Evolutionary conservation across 1,140 invertebrate genomes (phyloP), one percentile per base, ranked within the genome.

Genomic region (Anastatus disparis): DNA sequence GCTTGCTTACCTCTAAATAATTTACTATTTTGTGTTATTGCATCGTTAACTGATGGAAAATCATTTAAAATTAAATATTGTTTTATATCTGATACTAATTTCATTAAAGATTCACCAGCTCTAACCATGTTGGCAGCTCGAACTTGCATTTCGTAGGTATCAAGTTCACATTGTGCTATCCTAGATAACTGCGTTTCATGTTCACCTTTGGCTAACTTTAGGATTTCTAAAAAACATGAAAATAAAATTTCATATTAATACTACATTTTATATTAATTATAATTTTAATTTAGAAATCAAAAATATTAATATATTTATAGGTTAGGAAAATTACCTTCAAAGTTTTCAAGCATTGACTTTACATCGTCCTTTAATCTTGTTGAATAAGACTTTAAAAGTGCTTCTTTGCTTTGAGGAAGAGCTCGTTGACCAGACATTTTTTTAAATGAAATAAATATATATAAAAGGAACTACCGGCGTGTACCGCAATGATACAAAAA

Each of bases 21-120:
- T 81, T 95, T 94, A 3, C 94, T 95, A 77, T 97, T 97, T 77
- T 94, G 91, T 12, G 93, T 91, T 70, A 98, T 98, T 1, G 96
- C 94, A 82, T 98, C 96, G 85, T 98, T 98, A 0, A 98, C 95
- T 0, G 96, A 97, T 31, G 95, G 95, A 80, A 98, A 98, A 83
- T 99, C 97, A 85, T 98, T 98, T 12, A 99, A 87, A 73, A 98
- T 98, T 20, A 98, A 86, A 82, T 97, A 98, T 77, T 98, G 96
- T 80, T 98, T 98, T 15, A 99, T 94, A 81, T 98, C 96, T 0
- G 96, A 96, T 4, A 98, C 95, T 4, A 98, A 86, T 85, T 98
- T 98, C 93, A 98, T 97, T 13, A 98, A 82, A 0, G 95, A 97
- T 87, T 99, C 96, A 2, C 95, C 96, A 72, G 97, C 97, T 78